A percentile compares a stretch with the other conserved stretches of the same genome.
phyloP scores from a whole-genome alignment of 2,797 vertebrate genomes.

The Podarcis siculus region DNA sequence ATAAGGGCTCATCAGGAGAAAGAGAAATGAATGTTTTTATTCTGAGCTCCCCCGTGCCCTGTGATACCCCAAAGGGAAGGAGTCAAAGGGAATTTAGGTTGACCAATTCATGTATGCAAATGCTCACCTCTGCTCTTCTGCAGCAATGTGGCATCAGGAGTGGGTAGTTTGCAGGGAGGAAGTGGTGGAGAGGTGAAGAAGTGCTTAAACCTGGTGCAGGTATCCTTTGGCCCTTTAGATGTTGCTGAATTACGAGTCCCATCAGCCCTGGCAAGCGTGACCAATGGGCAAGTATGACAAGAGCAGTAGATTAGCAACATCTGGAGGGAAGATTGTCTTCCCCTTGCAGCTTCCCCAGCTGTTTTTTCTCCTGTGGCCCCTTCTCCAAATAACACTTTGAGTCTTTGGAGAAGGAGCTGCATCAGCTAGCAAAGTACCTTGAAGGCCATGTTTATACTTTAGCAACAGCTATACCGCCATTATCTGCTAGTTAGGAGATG shows the following conservation, averaged over 20 bases:
- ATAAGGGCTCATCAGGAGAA: not conserved
- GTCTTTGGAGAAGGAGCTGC: not conserved
- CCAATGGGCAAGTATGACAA: too few species aligned
- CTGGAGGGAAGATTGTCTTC: not conserved
- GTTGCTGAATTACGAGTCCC: too few species aligned
- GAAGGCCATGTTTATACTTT: not conserved
- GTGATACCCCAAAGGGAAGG: not conserved
- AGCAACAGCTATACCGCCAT: not conserved
- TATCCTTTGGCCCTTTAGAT: too few species aligned
- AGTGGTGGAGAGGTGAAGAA: not conserved
- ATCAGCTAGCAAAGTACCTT: not conserved
- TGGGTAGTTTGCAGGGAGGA: not conserved
- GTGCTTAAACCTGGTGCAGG: not conserved
- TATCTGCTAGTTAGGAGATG: conserved; percentile 12
- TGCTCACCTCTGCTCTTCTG: not conserved
- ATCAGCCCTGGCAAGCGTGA: too few species aligned
- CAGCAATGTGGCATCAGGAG: not conserved
- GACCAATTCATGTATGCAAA: not conserved
- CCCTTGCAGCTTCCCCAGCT: not conserved
- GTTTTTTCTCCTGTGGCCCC: not conserved
- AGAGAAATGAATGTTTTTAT: not conserved
- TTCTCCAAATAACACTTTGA: not conserved
- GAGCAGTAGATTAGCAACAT: too few species aligned
- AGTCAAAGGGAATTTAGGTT: not conserved
- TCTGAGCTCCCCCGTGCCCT: not conserved